Evolutionary conservation across 1,140 invertebrate genomes (phyloP), one percentile per base, ranked within the genome.

Genomic region (Arctopsyche grandis): DNA sequence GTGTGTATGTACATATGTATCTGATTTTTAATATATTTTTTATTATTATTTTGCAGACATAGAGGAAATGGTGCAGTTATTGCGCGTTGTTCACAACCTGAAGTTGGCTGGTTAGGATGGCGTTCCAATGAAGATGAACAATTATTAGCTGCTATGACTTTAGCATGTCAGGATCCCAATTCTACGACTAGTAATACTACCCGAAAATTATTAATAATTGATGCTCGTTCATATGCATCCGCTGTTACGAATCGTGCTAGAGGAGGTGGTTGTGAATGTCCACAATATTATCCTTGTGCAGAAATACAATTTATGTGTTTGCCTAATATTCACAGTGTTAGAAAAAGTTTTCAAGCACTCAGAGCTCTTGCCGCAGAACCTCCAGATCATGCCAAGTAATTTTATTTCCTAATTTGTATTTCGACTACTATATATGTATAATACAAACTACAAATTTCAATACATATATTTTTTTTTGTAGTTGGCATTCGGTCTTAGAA

Each of bases 241-340:
- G 98, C 98, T 0, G 94, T 98, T 44, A 97, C 96, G 14, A 99
- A 99, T 90, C 89, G 97, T 80, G 97, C 97, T 0, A 93, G 97
- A 78, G 97, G 98, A 38, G 98, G 98, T 69, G 98, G 98, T 22
- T 97, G 94, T 86, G 98, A 99, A 87, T 98, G 95, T 87, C 92
- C 93, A n/a, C 95, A 97, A 86, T 98, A 98, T 90, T 99, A 99
- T 89, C 93, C 94, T 0, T 93, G 91, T 84, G 96, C 96, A 84
- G 97, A 99, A 87, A 97, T 99, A 77, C 93, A 97, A 85, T 99
- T 98, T 86, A 99, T 99, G 97, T 95, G 95, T 87, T 88, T 99
- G 85, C 95, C 97, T 69, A 99, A 99, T 87, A 99, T 99, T 81
- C 98, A 99, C 88, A 93, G 94, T 71, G 96, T 99, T 84, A 90